A percentile compares a stretch with the other conserved stretches of the same genome.
These are phyloP conservation scores for Dysidea cf. avara DNA, from an alignment of 37 sponge, comb jelly and placozoan genomes.

Conservation along the genomic window DNA sequence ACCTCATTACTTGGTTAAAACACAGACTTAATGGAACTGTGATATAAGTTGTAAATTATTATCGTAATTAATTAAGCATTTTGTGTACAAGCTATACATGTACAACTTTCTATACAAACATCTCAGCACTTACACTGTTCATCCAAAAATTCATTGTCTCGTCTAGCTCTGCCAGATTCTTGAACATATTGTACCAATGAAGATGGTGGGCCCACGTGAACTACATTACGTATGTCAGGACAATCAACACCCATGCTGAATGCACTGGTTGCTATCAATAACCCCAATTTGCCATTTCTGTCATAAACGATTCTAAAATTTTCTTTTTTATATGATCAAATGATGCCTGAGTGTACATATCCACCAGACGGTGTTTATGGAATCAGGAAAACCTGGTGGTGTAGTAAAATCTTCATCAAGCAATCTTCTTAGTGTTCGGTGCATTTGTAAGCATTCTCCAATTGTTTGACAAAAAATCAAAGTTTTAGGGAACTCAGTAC, in stretches of 20 bases:
- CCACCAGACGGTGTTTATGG: neutral
- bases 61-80: no score
- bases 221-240: neutral
- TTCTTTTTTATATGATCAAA: neutral
- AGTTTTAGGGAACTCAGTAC: neutral
- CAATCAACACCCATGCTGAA: conserved; percentile 11
- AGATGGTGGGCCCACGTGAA: neutral
- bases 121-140: neutral
- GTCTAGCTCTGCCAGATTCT: neutral
- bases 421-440: neutral
- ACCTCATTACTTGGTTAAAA: no score
- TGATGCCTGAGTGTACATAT: conserved; percentile 4
- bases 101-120: neutral
- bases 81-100: neutral
- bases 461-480: neutral
- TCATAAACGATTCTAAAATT: neutral
- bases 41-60: no score
- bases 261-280: conserved; percentile 1
- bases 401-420: neutral
- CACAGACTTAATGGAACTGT: no score
- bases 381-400: neutral
- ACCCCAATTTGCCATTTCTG: neutral
- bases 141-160: neutral
- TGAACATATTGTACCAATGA: neutral
- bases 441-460: neutral